Evolutionary conservation across 2,888 invertebrate species (phyloP).

Genomic region (Cremastinae sp.): DNA sequence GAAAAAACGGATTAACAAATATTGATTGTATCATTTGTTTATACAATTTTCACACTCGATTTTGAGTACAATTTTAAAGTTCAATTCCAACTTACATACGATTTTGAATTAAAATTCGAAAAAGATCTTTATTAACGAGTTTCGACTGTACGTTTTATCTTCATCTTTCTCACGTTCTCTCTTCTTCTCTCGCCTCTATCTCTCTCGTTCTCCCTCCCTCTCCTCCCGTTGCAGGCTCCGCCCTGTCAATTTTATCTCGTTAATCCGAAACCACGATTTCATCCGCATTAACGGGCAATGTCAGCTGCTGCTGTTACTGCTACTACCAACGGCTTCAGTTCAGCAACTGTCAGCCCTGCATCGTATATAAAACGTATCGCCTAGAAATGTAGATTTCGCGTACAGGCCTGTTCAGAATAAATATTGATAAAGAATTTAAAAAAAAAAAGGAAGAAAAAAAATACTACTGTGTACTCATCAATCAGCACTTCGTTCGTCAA

Average conservation of each 20-base stretch:
- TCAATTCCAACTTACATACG: too few species aligned
- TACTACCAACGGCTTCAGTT: constrained; percentile 41
- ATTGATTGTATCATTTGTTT: too few species aligned
- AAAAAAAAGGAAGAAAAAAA: too few species aligned
- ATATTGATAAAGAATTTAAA: neutral
- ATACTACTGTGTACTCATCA: too few species aligned
- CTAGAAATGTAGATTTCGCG: constrained; percentile 13
- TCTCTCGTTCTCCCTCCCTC: constrained; percentile 22
- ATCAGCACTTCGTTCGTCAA: too few species aligned
- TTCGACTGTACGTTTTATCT: constrained; percentile 7
- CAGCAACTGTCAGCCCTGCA: constrained; percentile 33
- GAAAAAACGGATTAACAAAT: too few species aligned
- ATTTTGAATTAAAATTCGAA: too few species aligned
- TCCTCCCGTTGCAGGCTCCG: constrained; percentile 64
- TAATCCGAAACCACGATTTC: constrained; percentile 67
- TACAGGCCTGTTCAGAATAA: constrained; percentile 27
- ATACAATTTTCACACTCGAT: too few species aligned
- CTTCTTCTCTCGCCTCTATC: constrained; percentile 19
- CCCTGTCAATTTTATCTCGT: constrained; percentile 70
- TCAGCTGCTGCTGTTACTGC: constrained; percentile 61
- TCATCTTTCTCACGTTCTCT: constrained; percentile 6
- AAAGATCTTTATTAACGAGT: too few species aligned
- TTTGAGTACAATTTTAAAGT: too few species aligned
- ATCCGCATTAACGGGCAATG: constrained; percentile 68
- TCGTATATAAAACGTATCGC: neutral